A percentile compares a stretch with the other conserved stretches of the same genome.
These are phyloP conservation scores for Danio tinwini DNA, from an alignment of 2,797 vertebrate genomes.

Conservation along the genomic window DNA sequence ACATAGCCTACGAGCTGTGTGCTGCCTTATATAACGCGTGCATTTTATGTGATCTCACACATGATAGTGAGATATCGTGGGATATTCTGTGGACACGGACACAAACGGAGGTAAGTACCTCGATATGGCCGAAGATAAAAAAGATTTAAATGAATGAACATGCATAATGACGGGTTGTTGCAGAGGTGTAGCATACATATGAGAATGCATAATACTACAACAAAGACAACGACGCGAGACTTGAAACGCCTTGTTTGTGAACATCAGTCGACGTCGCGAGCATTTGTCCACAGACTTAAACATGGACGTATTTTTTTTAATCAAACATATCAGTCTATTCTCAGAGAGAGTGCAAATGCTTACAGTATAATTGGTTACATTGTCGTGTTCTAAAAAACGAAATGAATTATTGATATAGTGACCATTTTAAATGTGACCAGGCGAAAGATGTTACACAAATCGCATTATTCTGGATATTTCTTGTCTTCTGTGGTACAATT, in stretches of 20 bases:
- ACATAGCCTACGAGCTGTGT: neutral
- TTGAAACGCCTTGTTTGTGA: constrained; percentile 12
- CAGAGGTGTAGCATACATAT: neutral
- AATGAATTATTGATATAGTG: constrained; percentile 18
- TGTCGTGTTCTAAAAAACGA: neutral
- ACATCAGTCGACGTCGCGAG: neutral
- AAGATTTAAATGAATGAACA: neutral
- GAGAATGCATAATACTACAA: neutral
- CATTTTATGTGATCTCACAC: constrained; percentile 33
- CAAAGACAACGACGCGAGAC: neutral
- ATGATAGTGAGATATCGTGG: constrained; percentile 44
- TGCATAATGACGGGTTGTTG: neutral
- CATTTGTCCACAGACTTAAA: neutral
- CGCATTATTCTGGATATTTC: neutral
- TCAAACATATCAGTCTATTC: neutral
- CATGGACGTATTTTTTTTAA: neutral
- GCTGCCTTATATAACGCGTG: constrained; percentile 44
- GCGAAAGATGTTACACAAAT: neutral
- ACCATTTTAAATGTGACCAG: constrained; percentile 20
- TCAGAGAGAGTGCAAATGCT: neutral
- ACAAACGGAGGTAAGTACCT: constrained; percentile 43
- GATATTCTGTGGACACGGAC: constrained; percentile 30
- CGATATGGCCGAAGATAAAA: neutral
- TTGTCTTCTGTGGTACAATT: neutral
- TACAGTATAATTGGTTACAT: neutral